Evolutionary conservation across 2,888 invertebrate genomes (phyloP).

Genomic region (Branchipolynoe longqiensis): DNA sequence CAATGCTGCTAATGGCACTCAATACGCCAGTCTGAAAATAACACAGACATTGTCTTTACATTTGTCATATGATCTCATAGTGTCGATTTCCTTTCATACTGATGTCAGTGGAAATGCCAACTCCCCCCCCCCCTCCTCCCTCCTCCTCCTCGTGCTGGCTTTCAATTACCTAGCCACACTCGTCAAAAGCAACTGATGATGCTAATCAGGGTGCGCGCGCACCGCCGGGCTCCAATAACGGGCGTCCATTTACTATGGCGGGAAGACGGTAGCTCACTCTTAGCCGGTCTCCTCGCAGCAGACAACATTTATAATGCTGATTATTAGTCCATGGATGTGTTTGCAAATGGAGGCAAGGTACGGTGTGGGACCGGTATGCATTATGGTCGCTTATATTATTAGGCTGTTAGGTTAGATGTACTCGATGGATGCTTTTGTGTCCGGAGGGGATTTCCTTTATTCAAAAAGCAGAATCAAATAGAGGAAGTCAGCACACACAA

Average conservation of each 20-base stretch:
- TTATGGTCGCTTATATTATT: too few species aligned
- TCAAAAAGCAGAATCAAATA: too few species aligned
- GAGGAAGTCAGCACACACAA: too few species aligned
- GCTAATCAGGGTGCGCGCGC: slow-evolving; percentile 27
- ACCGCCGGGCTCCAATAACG: slow-evolving; percentile 31
- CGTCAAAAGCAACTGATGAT: slow-evolving; percentile 50
- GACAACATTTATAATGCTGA: slow-evolving; percentile 28
- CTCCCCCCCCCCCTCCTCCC: too few species aligned
- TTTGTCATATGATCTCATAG: slow-evolving; percentile 40
- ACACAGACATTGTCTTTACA: slow-evolving; percentile 43
- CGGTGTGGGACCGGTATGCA: too few species aligned
- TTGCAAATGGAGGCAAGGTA: background rate
- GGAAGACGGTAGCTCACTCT: slow-evolving; percentile 25
- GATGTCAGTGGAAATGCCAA: slow-evolving; percentile 47
- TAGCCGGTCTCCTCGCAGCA: slow-evolving; percentile 7
- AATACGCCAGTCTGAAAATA: slow-evolving; percentile 36
- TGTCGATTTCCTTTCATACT: slow-evolving; percentile 43
- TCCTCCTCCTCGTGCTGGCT: slow-evolving; percentile 36
- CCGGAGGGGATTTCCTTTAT: too few species aligned
- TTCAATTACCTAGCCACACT: slow-evolving; percentile 38
- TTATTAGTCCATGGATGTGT: background rate
- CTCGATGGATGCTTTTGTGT: too few species aligned
- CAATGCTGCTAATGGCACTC: slow-evolving; percentile 40
- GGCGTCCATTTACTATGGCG: slow-evolving; percentile 42
- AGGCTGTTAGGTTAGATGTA: too few species aligned